phyloP scores from a whole-genome alignment of 2,113 vertebrate species.

The Odocoileus virginianus region DNA sequence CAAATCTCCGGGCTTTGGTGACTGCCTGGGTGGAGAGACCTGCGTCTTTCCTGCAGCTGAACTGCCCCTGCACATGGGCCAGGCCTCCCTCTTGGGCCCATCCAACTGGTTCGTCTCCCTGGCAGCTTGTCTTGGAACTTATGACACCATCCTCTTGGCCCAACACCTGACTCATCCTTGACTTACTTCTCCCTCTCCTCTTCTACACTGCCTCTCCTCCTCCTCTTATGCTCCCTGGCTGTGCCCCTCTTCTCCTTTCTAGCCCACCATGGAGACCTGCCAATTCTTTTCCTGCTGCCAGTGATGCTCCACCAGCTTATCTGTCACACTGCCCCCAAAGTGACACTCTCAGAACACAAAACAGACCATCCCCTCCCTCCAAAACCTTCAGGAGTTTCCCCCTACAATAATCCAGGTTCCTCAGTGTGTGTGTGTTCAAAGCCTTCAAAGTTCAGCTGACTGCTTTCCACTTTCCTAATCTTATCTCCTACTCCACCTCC shows the following conservation, averaged over 20 bases:
- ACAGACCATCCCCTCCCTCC: neutral
- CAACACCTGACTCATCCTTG: neutral
- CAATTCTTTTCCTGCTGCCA: neutral
- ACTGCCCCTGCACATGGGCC: accelerated
- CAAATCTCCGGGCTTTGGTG: neutral
- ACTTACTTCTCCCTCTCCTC: neutral
- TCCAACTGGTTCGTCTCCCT: neutral
- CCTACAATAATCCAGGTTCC: accelerated
- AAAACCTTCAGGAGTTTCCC: neutral
- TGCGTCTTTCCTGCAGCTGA: neutral
- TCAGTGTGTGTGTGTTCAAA: neutral
- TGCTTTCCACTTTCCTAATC: neutral
- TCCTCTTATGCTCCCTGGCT: accelerated
- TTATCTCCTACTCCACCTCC: accelerated
- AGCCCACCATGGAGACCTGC: neutral
- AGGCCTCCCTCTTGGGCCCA: neutral
- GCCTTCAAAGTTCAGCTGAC: accelerated
- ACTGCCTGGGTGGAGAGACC: neutral
- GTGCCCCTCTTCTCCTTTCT: neutral
- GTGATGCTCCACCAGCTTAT: neutral
- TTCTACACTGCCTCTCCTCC: accelerated
- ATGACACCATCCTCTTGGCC: neutral
- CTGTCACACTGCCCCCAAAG: neutral
- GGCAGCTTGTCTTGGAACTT: neutral
- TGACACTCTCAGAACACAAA: neutral